These are phyloP conservation scores for Heteractis magnifica DNA, from an alignment of 92 coral and sea anemone species.

Conservation along the genomic window DNA sequence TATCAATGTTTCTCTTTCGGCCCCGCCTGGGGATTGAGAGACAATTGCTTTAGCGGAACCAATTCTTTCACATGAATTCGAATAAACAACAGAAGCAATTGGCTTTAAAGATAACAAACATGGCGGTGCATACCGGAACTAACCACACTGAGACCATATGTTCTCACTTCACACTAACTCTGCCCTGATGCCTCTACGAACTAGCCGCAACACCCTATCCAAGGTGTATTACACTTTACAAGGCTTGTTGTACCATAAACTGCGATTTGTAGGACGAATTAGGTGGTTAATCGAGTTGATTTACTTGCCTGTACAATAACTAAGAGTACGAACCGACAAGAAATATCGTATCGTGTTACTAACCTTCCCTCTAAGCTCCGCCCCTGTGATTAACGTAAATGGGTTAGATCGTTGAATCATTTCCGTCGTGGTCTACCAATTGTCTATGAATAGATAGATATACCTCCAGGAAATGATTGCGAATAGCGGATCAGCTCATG, in stretches of 20 bases:
- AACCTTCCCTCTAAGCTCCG: constrained; percentile 50
- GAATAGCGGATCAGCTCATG: not conserved
- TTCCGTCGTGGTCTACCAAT: constrained; percentile 25
- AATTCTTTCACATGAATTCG: not conserved
- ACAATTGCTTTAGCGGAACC: not conserved
- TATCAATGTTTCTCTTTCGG: not conserved
- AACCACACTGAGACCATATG: constrained; percentile 23
- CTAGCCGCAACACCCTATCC: not conserved
- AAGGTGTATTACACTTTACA: not conserved
- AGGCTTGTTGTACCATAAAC: not conserved
- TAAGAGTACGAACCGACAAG: not conserved
- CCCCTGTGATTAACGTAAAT: constrained; percentile 65
- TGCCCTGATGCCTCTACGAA: not conserved
- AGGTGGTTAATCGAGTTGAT: not conserved
- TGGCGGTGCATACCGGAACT: not conserved
- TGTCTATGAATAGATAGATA: constrained; percentile 21
- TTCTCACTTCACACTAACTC: not conserved
- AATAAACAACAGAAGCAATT: constrained; percentile 27
- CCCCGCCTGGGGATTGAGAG: not conserved
- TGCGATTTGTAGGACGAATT: not conserved
- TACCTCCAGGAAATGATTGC: constrained; percentile 20
- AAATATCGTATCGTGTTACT: constrained; percentile 22
- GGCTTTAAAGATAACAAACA: constrained; percentile 18
- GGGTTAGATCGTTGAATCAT: constrained; percentile 22
- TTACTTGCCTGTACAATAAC: not conserved